phyloP scores from a whole-genome alignment of 2,113 vertebrate species.

The Noctilio leporinus region DNA sequence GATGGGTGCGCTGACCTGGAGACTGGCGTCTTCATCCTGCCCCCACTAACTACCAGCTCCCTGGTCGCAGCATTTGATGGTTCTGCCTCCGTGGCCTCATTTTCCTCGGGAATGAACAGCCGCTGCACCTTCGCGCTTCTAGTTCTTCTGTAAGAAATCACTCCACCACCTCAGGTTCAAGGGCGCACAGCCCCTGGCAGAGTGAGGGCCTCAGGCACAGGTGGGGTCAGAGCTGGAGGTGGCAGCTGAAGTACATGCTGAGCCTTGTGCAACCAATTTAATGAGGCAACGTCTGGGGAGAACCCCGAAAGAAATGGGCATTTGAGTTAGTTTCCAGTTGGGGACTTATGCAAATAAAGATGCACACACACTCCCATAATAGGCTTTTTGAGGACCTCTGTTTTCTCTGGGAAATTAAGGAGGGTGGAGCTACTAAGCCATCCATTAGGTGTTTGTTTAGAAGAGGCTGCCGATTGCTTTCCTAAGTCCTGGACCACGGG shows the following conservation, averaged over 20 bases:
- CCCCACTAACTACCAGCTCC: background rate
- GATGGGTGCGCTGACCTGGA: background rate
- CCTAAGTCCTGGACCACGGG: background rate
- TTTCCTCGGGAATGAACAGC: background rate
- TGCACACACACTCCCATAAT: background rate
- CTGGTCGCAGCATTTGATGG: fast-evolving
- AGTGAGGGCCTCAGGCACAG: background rate
- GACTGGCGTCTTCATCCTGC: background rate
- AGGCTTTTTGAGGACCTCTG: background rate
- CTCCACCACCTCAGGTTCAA: background rate
- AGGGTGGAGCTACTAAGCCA: background rate
- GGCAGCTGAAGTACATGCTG: background rate
- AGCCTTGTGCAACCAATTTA: background rate
- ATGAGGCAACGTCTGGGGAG: background rate
- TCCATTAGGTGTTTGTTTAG: background rate
- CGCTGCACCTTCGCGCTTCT: background rate
- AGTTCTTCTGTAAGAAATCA: background rate
- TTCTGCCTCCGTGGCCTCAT: too few relatives aligned
- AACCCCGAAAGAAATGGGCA: background rate
- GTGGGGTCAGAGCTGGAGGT: background rate
- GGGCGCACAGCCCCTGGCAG: background rate
- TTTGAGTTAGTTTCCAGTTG: background rate
- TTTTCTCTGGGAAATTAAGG: background rate
- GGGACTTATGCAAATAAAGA: background rate
- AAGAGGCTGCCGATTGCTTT: background rate